Percentiles rank a stretch among this genome's conserved stretches.
Evolutionary conservation across 2,888 invertebrate genomes (phyloP).

Genomic region (Polyommatus iphigenia): DNA sequence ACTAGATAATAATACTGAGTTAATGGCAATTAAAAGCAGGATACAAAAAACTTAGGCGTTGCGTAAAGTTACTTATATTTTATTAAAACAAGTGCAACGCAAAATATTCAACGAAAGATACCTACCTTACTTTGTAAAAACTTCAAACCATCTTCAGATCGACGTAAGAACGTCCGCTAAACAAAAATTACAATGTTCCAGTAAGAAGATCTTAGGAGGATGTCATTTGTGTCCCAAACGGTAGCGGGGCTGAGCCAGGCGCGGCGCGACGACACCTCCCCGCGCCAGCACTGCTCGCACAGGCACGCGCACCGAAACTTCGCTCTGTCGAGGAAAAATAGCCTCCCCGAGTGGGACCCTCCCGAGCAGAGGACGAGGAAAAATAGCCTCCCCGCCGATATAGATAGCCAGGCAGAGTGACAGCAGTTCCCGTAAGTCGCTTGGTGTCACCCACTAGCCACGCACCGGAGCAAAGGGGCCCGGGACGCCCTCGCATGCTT

Average conservation of each 20-base stretch:
- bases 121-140: not conserved
- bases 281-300: slow-evolving; percentile 74
- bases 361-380: slow-evolving; percentile 68
- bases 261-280: slow-evolving; percentile 66
- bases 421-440: slow-evolving; percentile 71
- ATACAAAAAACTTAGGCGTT: not conserved
- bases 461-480: slow-evolving; percentile 69
- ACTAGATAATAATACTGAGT: not conserved
- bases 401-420: slow-evolving; percentile 63
- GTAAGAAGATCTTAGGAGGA: slow-evolving; percentile 47
- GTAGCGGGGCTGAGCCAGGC: slow-evolving; percentile 76
- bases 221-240: slow-evolving; percentile 81
- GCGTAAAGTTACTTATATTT: not conserved
- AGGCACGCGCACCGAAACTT: slow-evolving; percentile 68
- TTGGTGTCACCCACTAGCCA: slow-evolving; percentile 71
- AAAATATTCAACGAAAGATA: not conserved
- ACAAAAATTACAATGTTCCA: slow-evolving; percentile 35
- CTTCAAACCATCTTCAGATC: not conserved
- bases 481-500: slow-evolving; percentile 76
- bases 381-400: slow-evolving; percentile 73
- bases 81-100: not conserved
- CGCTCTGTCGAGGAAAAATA: slow-evolving; percentile 72
- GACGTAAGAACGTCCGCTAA: not conserved
- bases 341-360: slow-evolving; percentile 75
- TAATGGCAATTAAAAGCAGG: not conserved